Conservation (phyloP, 2,113 vertebrate genomes). For the Cinclus mexicanus region DNA sequence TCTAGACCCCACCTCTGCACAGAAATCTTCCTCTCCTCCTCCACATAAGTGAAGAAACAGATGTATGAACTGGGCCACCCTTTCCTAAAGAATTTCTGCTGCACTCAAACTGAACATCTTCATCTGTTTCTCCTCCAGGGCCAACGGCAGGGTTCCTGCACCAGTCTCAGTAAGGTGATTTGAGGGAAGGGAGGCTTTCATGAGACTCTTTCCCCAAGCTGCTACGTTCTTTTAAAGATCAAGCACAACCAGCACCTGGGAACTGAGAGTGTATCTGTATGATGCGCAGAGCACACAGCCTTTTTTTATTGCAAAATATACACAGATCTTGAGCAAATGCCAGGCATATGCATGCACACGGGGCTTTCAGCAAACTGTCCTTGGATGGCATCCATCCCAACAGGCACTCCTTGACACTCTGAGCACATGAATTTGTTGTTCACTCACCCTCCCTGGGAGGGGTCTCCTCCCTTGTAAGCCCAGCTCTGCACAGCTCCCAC, state of each 20-base stretch:
- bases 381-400: background rate
- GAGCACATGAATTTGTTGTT: background rate
- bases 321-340: background rate
- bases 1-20: background rate
- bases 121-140: background rate
- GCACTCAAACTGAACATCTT: background rate
- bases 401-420: background rate
- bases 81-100: background rate
- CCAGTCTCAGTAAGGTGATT: background rate
- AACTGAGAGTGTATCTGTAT: background rate
- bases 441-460: background rate
- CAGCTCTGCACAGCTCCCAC: background rate
- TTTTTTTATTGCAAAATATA: background rate
- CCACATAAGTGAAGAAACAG: background rate
- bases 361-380: background rate
- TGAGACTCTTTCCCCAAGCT: background rate
- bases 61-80: background rate
- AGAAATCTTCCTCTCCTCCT: background rate
- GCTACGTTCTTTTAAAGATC: background rate
- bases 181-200: background rate
- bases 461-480: background rate
- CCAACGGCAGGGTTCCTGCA: background rate
- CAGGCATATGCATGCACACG: rapidly evolving
- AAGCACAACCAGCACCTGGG: background rate
- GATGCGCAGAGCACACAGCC: background rate